phyloP scores from a whole-genome alignment of 2,888 invertebrate species.

The Eucera pruinosa region DNA sequence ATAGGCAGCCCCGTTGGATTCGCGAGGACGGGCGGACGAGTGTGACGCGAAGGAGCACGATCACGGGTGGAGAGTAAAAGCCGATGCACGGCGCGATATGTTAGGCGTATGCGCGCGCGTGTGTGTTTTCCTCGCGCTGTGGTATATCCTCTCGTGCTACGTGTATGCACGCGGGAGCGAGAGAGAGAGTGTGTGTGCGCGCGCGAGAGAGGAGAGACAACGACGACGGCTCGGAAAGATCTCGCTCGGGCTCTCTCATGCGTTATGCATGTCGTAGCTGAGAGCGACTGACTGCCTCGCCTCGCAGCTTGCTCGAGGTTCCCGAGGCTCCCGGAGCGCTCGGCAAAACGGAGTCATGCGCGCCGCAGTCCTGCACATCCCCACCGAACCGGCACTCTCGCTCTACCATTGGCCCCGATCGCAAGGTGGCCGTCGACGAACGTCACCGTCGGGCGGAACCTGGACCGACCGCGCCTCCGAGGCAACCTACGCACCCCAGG shows the following conservation, averaged over 20 bases:
- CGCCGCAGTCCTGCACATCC: conserved; percentile 74
- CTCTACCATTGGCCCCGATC: conserved; percentile 74
- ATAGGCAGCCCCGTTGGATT: not conserved
- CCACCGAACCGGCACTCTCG: conserved; percentile 83
- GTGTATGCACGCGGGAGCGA: conserved; percentile 45
- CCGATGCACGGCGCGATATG: conserved; percentile 30
- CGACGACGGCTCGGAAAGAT: conserved; percentile 68
- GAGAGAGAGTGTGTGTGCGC: conserved; percentile 31
- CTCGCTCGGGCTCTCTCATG: conserved; percentile 85
- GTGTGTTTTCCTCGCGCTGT: conserved; percentile 58
- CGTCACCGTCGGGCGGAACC: conserved; percentile 81
- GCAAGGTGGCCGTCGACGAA: conserved; percentile 84
- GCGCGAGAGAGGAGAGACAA: conserved; percentile 26
- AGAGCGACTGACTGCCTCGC: conserved; percentile 86
- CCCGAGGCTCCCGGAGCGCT: conserved; percentile 77
- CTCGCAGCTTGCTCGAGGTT: conserved; percentile 81
- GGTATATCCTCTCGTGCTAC: conserved; percentile 56
- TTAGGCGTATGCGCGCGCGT: conserved; percentile 38
- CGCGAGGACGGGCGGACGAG: conserved; percentile 33
- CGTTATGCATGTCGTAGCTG: conserved; percentile 87
- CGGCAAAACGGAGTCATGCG: conserved; percentile 79
- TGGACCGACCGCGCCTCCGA: conserved; percentile 77
- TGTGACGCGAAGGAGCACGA: conserved; percentile 45
- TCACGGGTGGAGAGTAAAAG: conserved; percentile 57
- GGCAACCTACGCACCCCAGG: conserved; percentile 74